Conservation (phyloP, 2,888 invertebrate genomes). For the Hedychridium roseum region DNA sequence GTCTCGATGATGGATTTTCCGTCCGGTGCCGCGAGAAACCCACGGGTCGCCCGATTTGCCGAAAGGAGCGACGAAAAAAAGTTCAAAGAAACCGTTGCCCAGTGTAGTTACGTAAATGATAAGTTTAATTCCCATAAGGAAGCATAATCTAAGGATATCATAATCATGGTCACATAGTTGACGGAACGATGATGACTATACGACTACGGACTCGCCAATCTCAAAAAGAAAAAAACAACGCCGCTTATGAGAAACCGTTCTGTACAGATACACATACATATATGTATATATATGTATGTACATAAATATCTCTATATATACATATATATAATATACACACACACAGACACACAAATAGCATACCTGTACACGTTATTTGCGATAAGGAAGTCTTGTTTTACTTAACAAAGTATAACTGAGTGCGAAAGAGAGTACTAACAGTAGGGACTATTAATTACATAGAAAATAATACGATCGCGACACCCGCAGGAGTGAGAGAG, state of each 20-base stretch:
- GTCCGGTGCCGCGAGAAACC: neutral
- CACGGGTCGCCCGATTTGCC: neutral
- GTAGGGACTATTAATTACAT: slow-evolving; percentile 17
- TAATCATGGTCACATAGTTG: slow-evolving; percentile 12
- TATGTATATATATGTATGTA: slow-evolving; percentile 3
- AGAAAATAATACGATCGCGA: slow-evolving; percentile 20
- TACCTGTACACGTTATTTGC: neutral
- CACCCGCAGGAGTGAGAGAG: slow-evolving; percentile 32
- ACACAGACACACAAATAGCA: slow-evolving; percentile 12
- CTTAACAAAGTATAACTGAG: slow-evolving; percentile 26
- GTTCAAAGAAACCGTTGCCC: slow-evolving; percentile 21
- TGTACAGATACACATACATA: slow-evolving; percentile 11
- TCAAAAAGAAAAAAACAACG: slow-evolving; percentile 22
- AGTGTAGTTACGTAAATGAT: slow-evolving; percentile 20
- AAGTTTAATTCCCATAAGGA: slow-evolving; percentile 3
- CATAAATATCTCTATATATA: slow-evolving; percentile 7
- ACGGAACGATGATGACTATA: slow-evolving; percentile 1
- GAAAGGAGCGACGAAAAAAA: neutral
- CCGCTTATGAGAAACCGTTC: slow-evolving; percentile 21
- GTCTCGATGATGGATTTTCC: neutral
- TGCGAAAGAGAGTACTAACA: slow-evolving; percentile 11
- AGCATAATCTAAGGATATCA: slow-evolving; percentile 10
- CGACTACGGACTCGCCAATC: slow-evolving; percentile 11
- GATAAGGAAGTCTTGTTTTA: slow-evolving; percentile 22
- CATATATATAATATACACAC: slow-evolving; percentile 15